Evolutionary conservation across 2,888 invertebrate species (phyloP), one percentile per base, ranked within the genome.

Genomic region (Patella pellucida): DNA sequence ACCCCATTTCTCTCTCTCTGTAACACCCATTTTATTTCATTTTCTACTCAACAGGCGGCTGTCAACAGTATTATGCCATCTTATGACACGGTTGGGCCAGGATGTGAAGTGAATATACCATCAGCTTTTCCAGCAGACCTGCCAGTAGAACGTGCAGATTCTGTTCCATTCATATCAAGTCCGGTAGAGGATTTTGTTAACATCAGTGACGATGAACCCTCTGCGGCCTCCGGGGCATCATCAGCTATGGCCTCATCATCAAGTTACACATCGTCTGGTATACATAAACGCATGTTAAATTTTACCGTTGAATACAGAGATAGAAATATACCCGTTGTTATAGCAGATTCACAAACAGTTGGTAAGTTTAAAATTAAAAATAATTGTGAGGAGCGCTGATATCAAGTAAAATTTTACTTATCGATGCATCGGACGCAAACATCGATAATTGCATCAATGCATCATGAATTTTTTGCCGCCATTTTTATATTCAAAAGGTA

Each of bases 291-390:
- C 54, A 84, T 87, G 81, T 79, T 90, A 41, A 84, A 86, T 77
- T 90, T 90, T 76, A 86, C 79, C 73, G 85, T 90, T 12, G 89
- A 90, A 76, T 89, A 90, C 79, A 83, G 88, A 73, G 88, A 87
- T 76, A 82, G 79, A 71, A 88, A 85, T 76, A 81, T 87, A 52
- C 83, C 84, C 41, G 81, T 90, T 3, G 84, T 84, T 68, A 79
- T 90, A 52, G 83, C 83, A 54, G 90, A 90, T 73, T 83, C 84
- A 70, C 88, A 89, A 75, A 87, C 85, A 69, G 87, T 90, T 68
- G 86, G 87, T 87, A 81, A 79, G 86, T 72, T 51, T 54, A 15
- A 14, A 3, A 50, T 69, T n/a, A 7, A 41, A 41, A 9, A 31
- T n/a, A n/a, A n/a, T n/a, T n/a, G n/a, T n/a, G n/a, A n/a, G n/a